Conservation (phyloP, 2,888 invertebrate genomes). For the Macroteleia sp. region DNA sequence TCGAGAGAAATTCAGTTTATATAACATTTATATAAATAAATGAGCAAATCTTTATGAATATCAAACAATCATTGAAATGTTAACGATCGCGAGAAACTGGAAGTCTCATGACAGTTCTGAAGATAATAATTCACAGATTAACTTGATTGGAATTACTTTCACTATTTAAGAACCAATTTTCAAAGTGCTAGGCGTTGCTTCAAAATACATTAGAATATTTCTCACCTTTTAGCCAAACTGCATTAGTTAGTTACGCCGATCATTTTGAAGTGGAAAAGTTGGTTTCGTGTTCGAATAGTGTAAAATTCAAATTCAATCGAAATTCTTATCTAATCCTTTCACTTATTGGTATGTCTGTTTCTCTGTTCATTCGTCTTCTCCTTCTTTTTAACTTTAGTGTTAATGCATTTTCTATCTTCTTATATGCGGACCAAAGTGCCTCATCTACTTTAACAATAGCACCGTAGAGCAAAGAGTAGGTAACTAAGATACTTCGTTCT, state of each 20-base stretch:
- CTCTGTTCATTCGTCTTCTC: conserved; percentile 22
- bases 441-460: conserved; percentile 62
- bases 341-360: conserved; percentile 62
- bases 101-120: no score
- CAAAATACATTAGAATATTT: conserved; percentile 72
- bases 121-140: conserved; percentile 78
- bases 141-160: conserved; percentile 76
- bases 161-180: conserved; percentile 81
- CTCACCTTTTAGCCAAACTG: conserved; percentile 71
- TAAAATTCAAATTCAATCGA: conserved; percentile 79
- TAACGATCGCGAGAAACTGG: no score
- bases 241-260: conserved; percentile 31
- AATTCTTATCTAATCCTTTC: conserved; percentile 70
- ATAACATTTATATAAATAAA: no score
- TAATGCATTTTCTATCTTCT: conserved; percentile 63
- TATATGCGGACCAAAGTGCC: conserved; percentile 51
- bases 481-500: conserved; percentile 48
- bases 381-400: conserved; percentile 58
- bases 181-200: conserved; percentile 79
- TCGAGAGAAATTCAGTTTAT: no score
- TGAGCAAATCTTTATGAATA: no score
- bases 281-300: conserved; percentile 49
- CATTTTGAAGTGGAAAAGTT: conserved; percentile 42
- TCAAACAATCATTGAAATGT: no score
- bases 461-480: conserved; percentile 53